A percentile compares a stretch with the other conserved stretches of the same genome.
These are phyloP conservation scores for Heliconius melpomene DNA, from an alignment of 1,140 invertebrate species.

Conservation along the genomic window DNA sequence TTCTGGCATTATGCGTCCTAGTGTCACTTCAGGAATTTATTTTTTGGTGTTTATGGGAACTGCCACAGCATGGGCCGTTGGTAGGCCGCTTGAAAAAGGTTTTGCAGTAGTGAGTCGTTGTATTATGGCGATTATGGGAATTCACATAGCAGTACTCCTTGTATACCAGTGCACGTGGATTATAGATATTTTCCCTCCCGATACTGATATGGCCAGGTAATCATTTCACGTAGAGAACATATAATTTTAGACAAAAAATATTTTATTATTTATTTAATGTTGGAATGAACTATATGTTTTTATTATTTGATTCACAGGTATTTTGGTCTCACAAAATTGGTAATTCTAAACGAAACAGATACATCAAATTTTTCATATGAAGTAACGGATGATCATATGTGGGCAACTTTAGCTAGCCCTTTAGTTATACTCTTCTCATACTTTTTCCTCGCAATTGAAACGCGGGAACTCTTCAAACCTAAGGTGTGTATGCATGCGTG, in stretches of 20 bases:
- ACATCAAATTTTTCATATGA: slow-evolving; percentile 59
- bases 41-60: slow-evolving; percentile 92
- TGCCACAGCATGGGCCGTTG: slow-evolving; percentile 94
- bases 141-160: slow-evolving; percentile 90
- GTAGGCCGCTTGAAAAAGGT: slow-evolving; percentile 86
- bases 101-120: slow-evolving; percentile 88
- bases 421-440: slow-evolving; percentile 86
- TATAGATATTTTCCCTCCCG: slow-evolving; percentile 86
- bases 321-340: slow-evolving; percentile 85
- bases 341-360: slow-evolving; percentile 77
- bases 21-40: slow-evolving; percentile 90
- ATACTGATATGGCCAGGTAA: slow-evolving; percentile 86
- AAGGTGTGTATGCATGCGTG: slow-evolving; percentile 82
- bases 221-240: neutral
- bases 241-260: neutral
- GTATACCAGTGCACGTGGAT: slow-evolving; percentile 93
- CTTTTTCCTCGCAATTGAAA: slow-evolving; percentile 87
- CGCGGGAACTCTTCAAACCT: slow-evolving; percentile 85
- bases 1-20: slow-evolving; percentile 89
- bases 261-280: neutral
- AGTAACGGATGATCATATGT: slow-evolving; percentile 62
- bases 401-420: slow-evolving; percentile 70
- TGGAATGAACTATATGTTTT: neutral
- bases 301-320: slow-evolving; percentile 81
- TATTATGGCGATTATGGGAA: slow-evolving; percentile 87